A percentile compares a stretch with the other conserved stretches of the same genome.
phyloP scores from a whole-genome alignment of 2,113 vertebrate genomes.

The Pluvialis apricaria region DNA sequence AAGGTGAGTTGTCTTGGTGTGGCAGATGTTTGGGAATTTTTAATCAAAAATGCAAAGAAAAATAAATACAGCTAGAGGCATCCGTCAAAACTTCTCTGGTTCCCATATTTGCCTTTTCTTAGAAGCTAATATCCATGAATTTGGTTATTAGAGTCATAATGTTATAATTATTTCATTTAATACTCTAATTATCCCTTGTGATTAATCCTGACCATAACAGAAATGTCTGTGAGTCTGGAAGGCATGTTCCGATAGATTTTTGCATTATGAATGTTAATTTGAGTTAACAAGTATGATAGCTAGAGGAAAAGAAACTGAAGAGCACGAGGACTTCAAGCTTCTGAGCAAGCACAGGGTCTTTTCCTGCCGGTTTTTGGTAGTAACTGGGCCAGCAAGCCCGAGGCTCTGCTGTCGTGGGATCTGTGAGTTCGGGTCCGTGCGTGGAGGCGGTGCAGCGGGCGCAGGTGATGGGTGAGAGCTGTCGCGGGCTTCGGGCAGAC shows the following conservation, averaged over 20 bases:
- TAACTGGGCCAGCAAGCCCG: neutral
- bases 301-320: conserved; percentile 9
- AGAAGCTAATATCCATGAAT: conserved; percentile 37
- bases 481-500: neutral
- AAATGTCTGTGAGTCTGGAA: conserved; percentile 36
- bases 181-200: conserved; percentile 60
- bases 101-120: conserved; percentile 30
- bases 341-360: neutral
- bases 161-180: conserved; percentile 65
- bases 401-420: neutral
- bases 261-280: conserved; percentile 51
- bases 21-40: neutral
- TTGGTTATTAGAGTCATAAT: conserved; percentile 48
- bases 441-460: neutral
- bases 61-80: neutral
- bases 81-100: neutral
- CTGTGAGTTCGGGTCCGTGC: rapidly evolving
- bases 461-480: neutral
- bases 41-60: neutral
- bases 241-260: conserved; percentile 49
- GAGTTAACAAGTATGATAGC: conserved; percentile 29
- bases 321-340: neutral
- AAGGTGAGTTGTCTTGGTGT: neutral
- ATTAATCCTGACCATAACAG: conserved; percentile 61
- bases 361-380: neutral